Evolutionary conservation across 2,797 vertebrate genomes (phyloP), one percentile per base, ranked within the genome.

Genomic region (Platalea minor): DNA sequence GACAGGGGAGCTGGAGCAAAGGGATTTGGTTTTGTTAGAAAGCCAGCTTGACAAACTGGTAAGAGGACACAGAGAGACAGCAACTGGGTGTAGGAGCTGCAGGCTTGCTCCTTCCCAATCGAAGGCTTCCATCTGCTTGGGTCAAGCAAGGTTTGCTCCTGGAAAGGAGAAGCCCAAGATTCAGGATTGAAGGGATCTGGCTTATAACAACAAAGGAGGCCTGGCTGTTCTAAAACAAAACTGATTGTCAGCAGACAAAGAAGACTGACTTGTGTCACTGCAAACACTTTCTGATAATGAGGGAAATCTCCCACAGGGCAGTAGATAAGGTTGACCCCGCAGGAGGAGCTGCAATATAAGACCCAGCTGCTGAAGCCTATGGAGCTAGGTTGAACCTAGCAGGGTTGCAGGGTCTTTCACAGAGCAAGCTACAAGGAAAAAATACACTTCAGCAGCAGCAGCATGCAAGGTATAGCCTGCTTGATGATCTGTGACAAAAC

Each of bases 211-310:
- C 90, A 91, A 91, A 93, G 33, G 65, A 82, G 56, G 28, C 29
- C 41, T 88, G 59, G 39, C 85, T 95, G 93, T 53, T 94, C 63
- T 94, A 13, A 41, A 41, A 41, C 39, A 41, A 41, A 41, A 41
- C 39, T 41, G 39, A 41, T 69, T 83, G 63, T 96, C 90, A 94
- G 53, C 70, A 95, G 93, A 94, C 90, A 96, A 89, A 23, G 67
- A 80, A 87, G 84, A 77, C 50, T 29, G 85, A 79, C 75, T 4
- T 84, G 50, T 64, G 41, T 37, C 1, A 0, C 82, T 88, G 87
- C 64, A 61, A n/a, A 85, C 54, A 31, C 76, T 51, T 91, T 76
- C 68, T 7, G 91, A 92, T 93, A 96, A 95, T 43, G 86, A 60
- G 70, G 31, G 80, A 83, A 94, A 74, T 61, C 64, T 92, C 90